Percentiles rank a stretch among this genome's conserved stretches.
phyloP scores from a whole-genome alignment of 2,888 invertebrate genomes.

The Anoncus sp. region DNA sequence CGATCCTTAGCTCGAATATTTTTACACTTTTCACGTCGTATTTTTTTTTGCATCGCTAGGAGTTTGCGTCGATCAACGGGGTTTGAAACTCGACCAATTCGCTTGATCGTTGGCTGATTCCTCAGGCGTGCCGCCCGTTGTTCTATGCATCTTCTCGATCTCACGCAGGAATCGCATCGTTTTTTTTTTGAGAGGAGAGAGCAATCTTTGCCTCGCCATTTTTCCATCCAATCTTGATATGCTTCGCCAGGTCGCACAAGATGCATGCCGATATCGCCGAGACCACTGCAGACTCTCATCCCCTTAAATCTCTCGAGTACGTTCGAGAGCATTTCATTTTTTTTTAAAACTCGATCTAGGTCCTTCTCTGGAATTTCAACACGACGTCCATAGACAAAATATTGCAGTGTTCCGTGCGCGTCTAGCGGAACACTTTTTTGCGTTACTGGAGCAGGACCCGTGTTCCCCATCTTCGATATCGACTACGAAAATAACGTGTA shows the following conservation, averaged over 20 bases:
- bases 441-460: background rate
- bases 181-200: constrained; percentile 15
- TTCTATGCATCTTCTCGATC: background rate
- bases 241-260: constrained; percentile 9
- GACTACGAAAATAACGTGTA: constrained; percentile 7
- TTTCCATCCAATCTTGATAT: constrained; percentile 25
- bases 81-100: constrained; percentile 19
- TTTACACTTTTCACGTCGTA: background rate
- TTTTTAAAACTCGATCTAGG: background rate
- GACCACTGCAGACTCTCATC: constrained; percentile 22
- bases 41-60: constrained; percentile 18
- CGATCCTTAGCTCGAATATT: constrained; percentile 10
- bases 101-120: background rate
- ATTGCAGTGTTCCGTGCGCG: constrained; percentile 5
- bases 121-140: constrained; percentile 7
- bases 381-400: constrained; percentile 24
- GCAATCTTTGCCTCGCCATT: constrained; percentile 36
- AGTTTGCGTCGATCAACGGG: constrained; percentile 37
- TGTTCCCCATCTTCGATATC: constrained; percentile 4
- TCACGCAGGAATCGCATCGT: constrained; percentile 18
- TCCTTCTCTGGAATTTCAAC: background rate
- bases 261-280: constrained; percentile 15
- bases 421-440: constrained; percentile 14
- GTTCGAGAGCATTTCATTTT: background rate
- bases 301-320: background rate